Conservation (phyloP, 2,797 vertebrate genomes). For the Sebastes trivittatus region DNA sequence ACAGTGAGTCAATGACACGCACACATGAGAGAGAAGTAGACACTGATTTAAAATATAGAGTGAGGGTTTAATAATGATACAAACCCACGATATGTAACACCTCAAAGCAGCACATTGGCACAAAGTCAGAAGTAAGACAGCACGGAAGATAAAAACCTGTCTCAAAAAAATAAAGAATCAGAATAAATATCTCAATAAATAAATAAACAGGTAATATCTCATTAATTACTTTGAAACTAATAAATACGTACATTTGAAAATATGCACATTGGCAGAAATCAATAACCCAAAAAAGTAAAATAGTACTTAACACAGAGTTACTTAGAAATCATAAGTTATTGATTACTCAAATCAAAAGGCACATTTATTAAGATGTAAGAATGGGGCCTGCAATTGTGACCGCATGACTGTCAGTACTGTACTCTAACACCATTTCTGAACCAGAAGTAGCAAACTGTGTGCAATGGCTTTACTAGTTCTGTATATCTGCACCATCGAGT, state of each 20-base stretch:
- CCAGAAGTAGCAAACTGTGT: slow-evolving; percentile 70
- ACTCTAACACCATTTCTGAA: slow-evolving; percentile 64
- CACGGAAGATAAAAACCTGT: slow-evolving; percentile 87
- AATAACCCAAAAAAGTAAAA: slow-evolving; percentile 76
- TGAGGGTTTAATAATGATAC: slow-evolving; percentile 90
- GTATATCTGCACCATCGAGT: slow-evolving; percentile 67
- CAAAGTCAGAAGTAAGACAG: slow-evolving; percentile 89
- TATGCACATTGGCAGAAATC: slow-evolving; percentile 86
- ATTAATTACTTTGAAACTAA: slow-evolving; percentile 86
- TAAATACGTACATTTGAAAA: slow-evolving; percentile 87
- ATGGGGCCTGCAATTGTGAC: slow-evolving; percentile 79
- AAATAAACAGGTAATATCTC: slow-evolving; percentile 88
- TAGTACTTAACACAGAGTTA: slow-evolving; percentile 85
- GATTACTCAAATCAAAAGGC: slow-evolving; percentile 89
- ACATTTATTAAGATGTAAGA: slow-evolving; percentile 89
- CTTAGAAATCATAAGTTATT: slow-evolving; percentile 85
- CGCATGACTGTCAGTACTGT: slow-evolving; percentile 71
- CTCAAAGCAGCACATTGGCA: slow-evolving; percentile 90
- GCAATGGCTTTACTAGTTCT: slow-evolving; percentile 72
- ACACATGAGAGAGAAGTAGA: slow-evolving; percentile 56
- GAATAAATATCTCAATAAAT: slow-evolving; percentile 89
- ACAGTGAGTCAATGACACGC: slow-evolving; percentile 28
- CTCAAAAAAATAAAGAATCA: slow-evolving; percentile 86
- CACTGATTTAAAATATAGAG: slow-evolving; percentile 86
- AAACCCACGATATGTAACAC: slow-evolving; percentile 91